These are phyloP conservation scores for Tychaedon coryphoeus DNA, from an alignment of 2,113 vertebrate genomes.

Conservation along the genomic window DNA sequence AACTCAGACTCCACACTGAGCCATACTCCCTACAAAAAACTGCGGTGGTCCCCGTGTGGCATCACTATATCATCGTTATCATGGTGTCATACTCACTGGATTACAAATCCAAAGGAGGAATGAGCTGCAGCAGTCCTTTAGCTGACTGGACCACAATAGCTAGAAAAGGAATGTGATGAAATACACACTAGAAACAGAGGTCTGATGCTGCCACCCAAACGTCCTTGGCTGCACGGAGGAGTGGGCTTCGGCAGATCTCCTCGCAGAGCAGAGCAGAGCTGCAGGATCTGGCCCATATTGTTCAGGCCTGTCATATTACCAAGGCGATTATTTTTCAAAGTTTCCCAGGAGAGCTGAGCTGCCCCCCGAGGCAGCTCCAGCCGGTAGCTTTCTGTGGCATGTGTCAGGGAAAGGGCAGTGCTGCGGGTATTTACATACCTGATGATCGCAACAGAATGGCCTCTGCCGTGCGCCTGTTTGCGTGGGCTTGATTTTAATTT, in stretches of 20 bases:
- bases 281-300: constrained; percentile 23
- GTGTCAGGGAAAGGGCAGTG: constrained; percentile 42
- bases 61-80: neutral
- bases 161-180: neutral
- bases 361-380: constrained; percentile 17
- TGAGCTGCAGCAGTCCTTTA: neutral
- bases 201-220: neutral
- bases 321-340: constrained; percentile 26
- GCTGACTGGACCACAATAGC: neutral
- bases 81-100: neutral
- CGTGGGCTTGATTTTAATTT: constrained; percentile 5
- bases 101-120: neutral
- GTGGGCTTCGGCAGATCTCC: fast-evolving
- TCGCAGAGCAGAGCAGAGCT: neutral
- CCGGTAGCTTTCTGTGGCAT: neutral
- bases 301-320: neutral
- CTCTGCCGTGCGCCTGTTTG: neutral
- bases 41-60: neutral
- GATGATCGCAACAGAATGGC: constrained; percentile 23
- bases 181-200: neutral
- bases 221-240: neutral
- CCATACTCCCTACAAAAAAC: neutral
- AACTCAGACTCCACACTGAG: neutral
- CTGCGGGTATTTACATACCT: constrained; percentile 37
- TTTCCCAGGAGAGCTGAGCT: neutral